Conservation (phyloP, 2,888 invertebrate species). For the Busseola fusca region DNA sequence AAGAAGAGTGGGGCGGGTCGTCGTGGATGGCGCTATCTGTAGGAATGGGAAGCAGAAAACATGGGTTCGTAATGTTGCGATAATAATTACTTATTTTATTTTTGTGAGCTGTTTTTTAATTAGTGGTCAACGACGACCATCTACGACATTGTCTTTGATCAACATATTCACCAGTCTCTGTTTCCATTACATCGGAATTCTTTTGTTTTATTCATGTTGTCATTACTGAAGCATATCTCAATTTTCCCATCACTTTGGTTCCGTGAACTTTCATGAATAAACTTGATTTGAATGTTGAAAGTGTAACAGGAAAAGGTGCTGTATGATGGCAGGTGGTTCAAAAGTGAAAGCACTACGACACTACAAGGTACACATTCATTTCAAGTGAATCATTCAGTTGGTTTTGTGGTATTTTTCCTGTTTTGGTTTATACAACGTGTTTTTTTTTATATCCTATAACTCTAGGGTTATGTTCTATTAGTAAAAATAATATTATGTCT, state of each 20-base stretch:
- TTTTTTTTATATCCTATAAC: too few relatives aligned
- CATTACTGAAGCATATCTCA: slow-evolving; percentile 9
- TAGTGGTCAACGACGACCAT: slow-evolving; percentile 1
- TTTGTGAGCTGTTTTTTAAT: not conserved
- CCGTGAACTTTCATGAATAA: slow-evolving; percentile 36
- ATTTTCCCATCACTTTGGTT: slow-evolving; percentile 15
- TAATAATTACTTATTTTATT: not conserved
- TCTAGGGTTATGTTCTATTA: too few relatives aligned
- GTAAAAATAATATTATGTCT: too few relatives aligned
- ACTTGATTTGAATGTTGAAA: slow-evolving; percentile 40
- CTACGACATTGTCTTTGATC: slow-evolving; percentile 6
- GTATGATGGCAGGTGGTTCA: slow-evolving; percentile 47
- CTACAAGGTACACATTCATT: slow-evolving; percentile 31
- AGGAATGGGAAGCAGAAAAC: not conserved
- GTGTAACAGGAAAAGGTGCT: slow-evolving; percentile 52
- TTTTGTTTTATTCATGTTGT: slow-evolving; percentile 9
- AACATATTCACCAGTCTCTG: not conserved
- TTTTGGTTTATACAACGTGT: slow-evolving; percentile 24
- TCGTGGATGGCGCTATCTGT: too few relatives aligned
- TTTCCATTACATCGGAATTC: slow-evolving; percentile 12
- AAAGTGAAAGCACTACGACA: slow-evolving; percentile 55
- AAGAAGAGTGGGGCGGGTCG: too few relatives aligned
- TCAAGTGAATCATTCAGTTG: slow-evolving; percentile 38
- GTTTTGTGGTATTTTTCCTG: slow-evolving; percentile 39
- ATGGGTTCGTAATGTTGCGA: not conserved